These are phyloP conservation scores for Agrochola macilenta DNA, from an alignment of 2,888 invertebrate genomes.

Conservation along the genomic window DNA sequence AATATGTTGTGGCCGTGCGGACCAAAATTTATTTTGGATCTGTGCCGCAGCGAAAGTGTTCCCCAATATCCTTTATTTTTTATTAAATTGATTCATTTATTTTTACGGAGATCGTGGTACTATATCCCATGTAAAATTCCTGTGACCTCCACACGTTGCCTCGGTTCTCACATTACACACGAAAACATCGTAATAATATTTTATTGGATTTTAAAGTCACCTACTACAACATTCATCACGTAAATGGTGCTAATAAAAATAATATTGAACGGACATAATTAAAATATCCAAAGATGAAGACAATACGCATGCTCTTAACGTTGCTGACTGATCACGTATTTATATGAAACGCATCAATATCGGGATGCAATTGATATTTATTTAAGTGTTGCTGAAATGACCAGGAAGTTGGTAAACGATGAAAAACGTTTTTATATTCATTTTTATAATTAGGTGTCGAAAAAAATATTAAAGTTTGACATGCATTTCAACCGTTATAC, in stretches of 20 bases:
- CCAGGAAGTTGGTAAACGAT: slow-evolving; percentile 35
- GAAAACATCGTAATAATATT: slow-evolving; percentile 42
- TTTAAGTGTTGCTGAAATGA: slow-evolving; percentile 51
- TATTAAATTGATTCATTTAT: slow-evolving; percentile 60
- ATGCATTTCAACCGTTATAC: slow-evolving; percentile 25
- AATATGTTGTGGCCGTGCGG: slow-evolving; percentile 77
- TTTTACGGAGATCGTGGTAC: slow-evolving; percentile 43
- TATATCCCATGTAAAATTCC: slow-evolving; percentile 42
- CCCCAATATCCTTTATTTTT: slow-evolving; percentile 64
- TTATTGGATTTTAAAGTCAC: slow-evolving; percentile 42
- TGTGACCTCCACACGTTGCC: slow-evolving; percentile 29
- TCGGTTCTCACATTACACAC: slow-evolving; percentile 52
- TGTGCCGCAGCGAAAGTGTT: slow-evolving; percentile 73
- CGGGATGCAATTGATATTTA: slow-evolving; percentile 34
- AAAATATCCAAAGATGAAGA: slow-evolving; percentile 71
- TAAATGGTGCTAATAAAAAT: slow-evolving; percentile 68
- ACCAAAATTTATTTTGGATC: slow-evolving; percentile 76
- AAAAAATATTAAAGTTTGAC: slow-evolving; percentile 3
- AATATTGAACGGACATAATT: slow-evolving; percentile 60
- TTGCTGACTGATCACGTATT: slow-evolving; percentile 70
- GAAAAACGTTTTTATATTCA: slow-evolving; percentile 14
- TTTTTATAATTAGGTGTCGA: slow-evolving; percentile 16
- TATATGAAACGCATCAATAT: slow-evolving; percentile 72
- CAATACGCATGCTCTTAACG: slow-evolving; percentile 71
- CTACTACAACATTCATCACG: slow-evolving; percentile 64